Evolutionary conservation across 1,140 invertebrate genomes (phyloP), one percentile per base, ranked within the genome.

Genomic region (Drosophila melanica): DNA sequence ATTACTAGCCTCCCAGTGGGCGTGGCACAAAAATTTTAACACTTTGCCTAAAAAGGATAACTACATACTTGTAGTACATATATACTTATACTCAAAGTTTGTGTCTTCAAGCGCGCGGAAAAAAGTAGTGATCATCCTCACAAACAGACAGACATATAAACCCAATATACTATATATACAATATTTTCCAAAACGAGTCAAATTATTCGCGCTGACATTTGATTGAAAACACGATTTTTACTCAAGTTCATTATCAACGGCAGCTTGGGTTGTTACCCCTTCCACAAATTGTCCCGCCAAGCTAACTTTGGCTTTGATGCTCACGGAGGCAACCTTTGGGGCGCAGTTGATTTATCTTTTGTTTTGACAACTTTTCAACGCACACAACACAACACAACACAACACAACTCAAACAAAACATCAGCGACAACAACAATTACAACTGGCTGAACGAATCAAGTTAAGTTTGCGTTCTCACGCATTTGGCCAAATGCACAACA

Each of bases 331-430:
- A 6, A 63, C 45, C 66, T 81, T 75, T 51, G 69, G 68, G 62
- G 72, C 72, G 66, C 75, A 84, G 77, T 75, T 81, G 79, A 89
- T 87, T 89, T 87, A 87, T 82, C 82, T 77, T 79, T 87, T 87
- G 84, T 89, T 89, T 87, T 87, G 84, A 89, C 76, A 87, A 89
- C 82, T 82, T 87, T 87, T 77, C 42, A 42, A 76, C 58, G 47
- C 23, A 69, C 58, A 53, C 67, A 76, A 57, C 57, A 68, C 62
- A 76, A 66, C 79, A 66, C 70, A 75, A 66, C 58, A 53, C 67
- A 76, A 57, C 57, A 68, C 62, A 76, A 66, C 79, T 70, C 70
- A 75, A 66, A 57, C 23, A 50, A 23, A 79, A 70, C 65, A 54
- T 45, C 55, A 79, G 47, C 47, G 23, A 58, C 44, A 58, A 66